phyloP scores from a whole-genome alignment of 2,797 vertebrate genomes.

The Melanotaenia nigrans region DNA sequence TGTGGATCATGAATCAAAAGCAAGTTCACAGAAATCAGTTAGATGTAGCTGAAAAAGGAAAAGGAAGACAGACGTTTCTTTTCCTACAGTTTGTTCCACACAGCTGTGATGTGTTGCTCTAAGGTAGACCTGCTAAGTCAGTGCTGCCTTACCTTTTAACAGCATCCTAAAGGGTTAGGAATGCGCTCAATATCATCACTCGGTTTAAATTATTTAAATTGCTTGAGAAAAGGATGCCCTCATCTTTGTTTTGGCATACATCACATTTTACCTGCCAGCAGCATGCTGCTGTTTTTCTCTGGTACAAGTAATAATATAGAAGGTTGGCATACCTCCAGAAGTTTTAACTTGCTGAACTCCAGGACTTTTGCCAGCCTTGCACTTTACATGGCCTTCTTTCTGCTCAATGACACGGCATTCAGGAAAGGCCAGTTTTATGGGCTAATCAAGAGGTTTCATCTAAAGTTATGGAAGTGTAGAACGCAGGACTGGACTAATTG shows the following conservation, averaged over 20 bases:
- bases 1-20: constrained; percentile 16
- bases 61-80: background rate
- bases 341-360: constrained; percentile 64
- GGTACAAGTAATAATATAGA: constrained; percentile 47
- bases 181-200: constrained; percentile 14
- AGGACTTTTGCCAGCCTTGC: constrained; percentile 68
- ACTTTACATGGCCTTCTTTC: constrained; percentile 55
- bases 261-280: constrained; percentile 31
- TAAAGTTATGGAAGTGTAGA: constrained; percentile 70
- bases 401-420: constrained; percentile 63
- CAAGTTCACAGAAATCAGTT: constrained; percentile 4
- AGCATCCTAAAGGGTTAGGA: background rate
- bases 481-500: constrained; percentile 63
- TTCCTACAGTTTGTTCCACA: background rate
- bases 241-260: constrained; percentile 33
- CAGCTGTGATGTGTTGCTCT: background rate
- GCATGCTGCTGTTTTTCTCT: constrained; percentile 39
- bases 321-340: constrained; percentile 56
- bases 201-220: constrained; percentile 35
- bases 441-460: constrained; percentile 75
- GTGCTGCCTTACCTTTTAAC: background rate
- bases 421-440: constrained; percentile 67
- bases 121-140: background rate
- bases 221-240: constrained; percentile 31
- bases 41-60: background rate